These are phyloP conservation scores for Mantis religiosa DNA, from an alignment of 2,888 invertebrate genomes.

Conservation along the genomic window DNA sequence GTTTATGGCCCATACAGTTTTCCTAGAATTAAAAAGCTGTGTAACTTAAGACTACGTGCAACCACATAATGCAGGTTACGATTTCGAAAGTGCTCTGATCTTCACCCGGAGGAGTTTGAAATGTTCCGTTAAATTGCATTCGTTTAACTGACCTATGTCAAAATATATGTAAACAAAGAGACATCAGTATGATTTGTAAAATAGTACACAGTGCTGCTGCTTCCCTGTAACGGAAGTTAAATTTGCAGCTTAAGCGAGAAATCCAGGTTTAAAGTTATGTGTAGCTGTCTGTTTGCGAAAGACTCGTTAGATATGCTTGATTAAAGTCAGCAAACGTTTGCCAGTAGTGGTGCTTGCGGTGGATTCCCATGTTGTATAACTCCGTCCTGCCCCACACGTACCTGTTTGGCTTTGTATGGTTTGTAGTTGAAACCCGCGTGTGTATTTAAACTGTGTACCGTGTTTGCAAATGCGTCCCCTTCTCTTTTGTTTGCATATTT, in stretches of 20 bases:
- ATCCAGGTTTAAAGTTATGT: neutral
- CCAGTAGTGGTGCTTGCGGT: neutral
- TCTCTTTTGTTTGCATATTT: neutral
- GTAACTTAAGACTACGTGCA: too few relatives aligned
- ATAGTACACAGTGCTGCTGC: too few relatives aligned
- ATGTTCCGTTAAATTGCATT: too few relatives aligned
- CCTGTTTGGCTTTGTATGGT: neutral
- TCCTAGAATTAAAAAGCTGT: too few relatives aligned
- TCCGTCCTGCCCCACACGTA: neutral
- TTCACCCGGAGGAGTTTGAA: too few relatives aligned
- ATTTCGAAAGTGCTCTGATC: too few relatives aligned
- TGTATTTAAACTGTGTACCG: neutral
- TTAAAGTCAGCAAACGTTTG: neutral
- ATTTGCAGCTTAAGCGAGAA: neutral
- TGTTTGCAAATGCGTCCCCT: neutral
- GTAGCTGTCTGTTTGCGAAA: neutral
- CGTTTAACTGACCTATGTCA: too few relatives aligned
- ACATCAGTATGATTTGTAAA: too few relatives aligned
- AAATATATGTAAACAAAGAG: too few relatives aligned
- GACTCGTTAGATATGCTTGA: neutral
- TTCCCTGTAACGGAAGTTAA: neutral
- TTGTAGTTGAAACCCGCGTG: neutral
- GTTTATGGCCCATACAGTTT: too few relatives aligned
- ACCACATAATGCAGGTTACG: too few relatives aligned
- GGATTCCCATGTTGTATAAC: neutral